Evolutionary conservation across 1,140 invertebrate species (phyloP), one percentile per base, ranked within the genome.

Genomic region (Diuraphis noxia): DNA sequence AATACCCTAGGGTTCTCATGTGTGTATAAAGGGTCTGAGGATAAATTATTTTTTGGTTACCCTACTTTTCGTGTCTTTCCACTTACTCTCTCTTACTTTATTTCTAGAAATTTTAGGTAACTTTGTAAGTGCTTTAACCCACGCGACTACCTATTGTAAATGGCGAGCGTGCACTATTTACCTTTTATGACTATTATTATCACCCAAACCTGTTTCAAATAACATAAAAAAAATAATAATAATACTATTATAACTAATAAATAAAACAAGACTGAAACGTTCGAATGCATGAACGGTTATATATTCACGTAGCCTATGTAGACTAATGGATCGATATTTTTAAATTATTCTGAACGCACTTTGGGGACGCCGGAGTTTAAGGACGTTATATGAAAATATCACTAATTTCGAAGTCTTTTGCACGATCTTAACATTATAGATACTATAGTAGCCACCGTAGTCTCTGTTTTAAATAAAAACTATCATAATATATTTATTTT

Each of bases 21-120:
- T 52, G 34, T 56, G 38, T 63, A 89, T 40, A 90, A 90, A 77
- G 46, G 88, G 72, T 90, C 77, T 19, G 41, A 79, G 30, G 63
- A 72, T 77, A 79, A 90, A 90, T 77, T 90, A 90, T 79, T 77
- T 90, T 77, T 88, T 25, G 41, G 52, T 88, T 88, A 41, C 87
- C 88, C 41, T 49, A 34, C n/a, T 34, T n/a, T 90, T 43, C 72
- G 40, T 79, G 56, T 43, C 72, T 79, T 17, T 38, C 56, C 34
- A 46, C 88, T 38, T 72, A 17, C n/a, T 90, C 41, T 5, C 34
- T 43, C 21, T 30, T 63, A 79, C 21, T 90, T 43, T 79, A 77
- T 89, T 90, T 46, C 88, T 43, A 46, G 19, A 4, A 46, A 79
- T 79, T 77, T 43, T 79, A 25, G 72, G 40, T 90, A 79, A 77